Conservation (phyloP, 2,113 vertebrate genomes). For the Odontesthes bonariensis region DNA sequence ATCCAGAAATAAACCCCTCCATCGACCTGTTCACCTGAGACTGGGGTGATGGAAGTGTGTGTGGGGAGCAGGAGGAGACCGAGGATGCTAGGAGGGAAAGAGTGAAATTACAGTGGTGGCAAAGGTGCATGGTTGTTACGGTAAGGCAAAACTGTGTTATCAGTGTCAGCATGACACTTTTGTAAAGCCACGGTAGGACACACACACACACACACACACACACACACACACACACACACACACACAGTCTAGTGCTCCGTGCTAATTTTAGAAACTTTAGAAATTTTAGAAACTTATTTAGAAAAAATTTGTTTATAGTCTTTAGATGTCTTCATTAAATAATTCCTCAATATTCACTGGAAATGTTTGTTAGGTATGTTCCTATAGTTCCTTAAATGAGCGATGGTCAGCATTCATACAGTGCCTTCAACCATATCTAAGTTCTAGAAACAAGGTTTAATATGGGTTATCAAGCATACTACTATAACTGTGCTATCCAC, state of each 20-base stretch:
- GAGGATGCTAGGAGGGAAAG: not conserved
- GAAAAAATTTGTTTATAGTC: too few relatives aligned
- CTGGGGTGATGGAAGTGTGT: conserved; percentile 18
- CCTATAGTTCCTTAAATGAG: too few relatives aligned
- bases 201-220: not conserved
- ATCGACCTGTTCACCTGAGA: conserved; percentile 37
- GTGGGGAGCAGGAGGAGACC: not conserved
- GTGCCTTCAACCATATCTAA: too few relatives aligned
- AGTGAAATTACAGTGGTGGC: conserved; percentile 9
- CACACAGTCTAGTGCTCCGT: not conserved
- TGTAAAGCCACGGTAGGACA: not conserved
- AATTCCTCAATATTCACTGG: too few relatives aligned
- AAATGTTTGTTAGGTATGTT: too few relatives aligned
- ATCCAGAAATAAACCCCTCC: conserved; percentile 30
- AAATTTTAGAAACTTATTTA: too few relatives aligned
- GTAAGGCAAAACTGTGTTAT: not conserved
- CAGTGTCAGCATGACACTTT: conserved; percentile 10
- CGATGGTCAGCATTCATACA: too few relatives aligned
- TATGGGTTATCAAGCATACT: too few relatives aligned
- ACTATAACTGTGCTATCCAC: too few relatives aligned
- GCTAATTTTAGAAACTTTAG: too few relatives aligned
- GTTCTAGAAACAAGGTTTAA: too few relatives aligned
- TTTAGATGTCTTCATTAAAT: too few relatives aligned
- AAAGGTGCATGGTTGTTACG: not conserved
- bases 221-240: not conserved